These are phyloP conservation scores for Hestina assimilis DNA, from an alignment of 1,140 invertebrate genomes.

Conservation along the genomic window DNA sequence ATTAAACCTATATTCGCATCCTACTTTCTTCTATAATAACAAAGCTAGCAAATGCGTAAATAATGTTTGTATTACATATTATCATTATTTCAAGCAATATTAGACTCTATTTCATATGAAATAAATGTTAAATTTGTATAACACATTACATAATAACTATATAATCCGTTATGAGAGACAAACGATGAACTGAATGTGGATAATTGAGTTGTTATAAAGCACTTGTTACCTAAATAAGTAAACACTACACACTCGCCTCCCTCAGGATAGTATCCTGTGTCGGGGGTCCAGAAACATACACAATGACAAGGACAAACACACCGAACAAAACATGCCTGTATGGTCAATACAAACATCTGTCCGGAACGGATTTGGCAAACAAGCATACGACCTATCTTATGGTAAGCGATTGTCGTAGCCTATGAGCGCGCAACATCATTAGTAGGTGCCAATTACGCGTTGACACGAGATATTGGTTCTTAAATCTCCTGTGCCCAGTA, in stretches of 20 bases:
- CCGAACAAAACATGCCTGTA: too few species aligned
- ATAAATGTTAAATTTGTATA: not conserved
- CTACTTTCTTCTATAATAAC: constrained; percentile 14
- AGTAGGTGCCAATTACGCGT: too few species aligned
- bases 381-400: too few species aligned
- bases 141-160: not conserved
- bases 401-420: too few species aligned
- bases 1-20: constrained; percentile 11
- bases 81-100: not conserved
- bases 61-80: not conserved
- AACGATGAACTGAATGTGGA: not conserved
- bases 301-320: too few species aligned
- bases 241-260: too few species aligned
- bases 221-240: not conserved
- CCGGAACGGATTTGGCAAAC: too few species aligned
- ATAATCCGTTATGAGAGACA: constrained; percentile 7
- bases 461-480: too few species aligned
- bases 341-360: too few species aligned
- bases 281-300: not conserved
- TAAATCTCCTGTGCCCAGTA: too few species aligned
- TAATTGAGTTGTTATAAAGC: not conserved
- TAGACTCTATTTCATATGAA: not conserved
- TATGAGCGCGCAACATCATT: too few species aligned
- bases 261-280: too few species aligned
- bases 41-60: constrained; percentile 6